These are phyloP conservation scores for Bimastos eiseni DNA, from an alignment of 2,888 invertebrate genomes.

Conservation along the genomic window DNA sequence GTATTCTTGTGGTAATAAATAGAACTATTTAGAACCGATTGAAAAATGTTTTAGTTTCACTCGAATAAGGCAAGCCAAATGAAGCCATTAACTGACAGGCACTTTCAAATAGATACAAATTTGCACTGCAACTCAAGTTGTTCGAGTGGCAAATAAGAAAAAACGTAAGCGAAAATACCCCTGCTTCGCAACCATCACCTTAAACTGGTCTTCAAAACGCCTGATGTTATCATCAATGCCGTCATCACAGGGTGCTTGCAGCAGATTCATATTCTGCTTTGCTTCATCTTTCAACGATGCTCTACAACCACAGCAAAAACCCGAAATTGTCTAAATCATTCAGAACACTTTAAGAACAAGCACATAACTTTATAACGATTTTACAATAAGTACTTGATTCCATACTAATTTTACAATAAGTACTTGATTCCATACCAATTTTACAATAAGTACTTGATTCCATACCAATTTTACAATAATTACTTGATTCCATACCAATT, in stretches of 20 bases:
- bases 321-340: neutral
- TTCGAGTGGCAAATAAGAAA: neutral
- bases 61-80: neutral
- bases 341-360: neutral
- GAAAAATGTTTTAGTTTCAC: too few relatives aligned
- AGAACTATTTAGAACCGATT: too few relatives aligned
- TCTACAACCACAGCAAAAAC: neutral
- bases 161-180: too few relatives aligned
- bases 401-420: too few relatives aligned
- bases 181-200: slow-evolving; percentile 15
- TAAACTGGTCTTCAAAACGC: slow-evolving; percentile 7
- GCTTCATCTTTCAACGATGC: neutral
- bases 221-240: neutral
- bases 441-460: too few relatives aligned
- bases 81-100: neutral
- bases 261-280: neutral
- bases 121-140: too few relatives aligned
- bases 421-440: too few relatives aligned
- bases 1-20: too few relatives aligned
- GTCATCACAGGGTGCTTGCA: neutral
- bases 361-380: neutral
- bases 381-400: too few relatives aligned
- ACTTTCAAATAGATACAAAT: neutral
- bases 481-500: too few relatives aligned
- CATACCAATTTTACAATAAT: too few relatives aligned